Base-by-base conservation (phyloP, 2,113 vertebrate genomes). In the Limnothrissa miodon region DNA sequence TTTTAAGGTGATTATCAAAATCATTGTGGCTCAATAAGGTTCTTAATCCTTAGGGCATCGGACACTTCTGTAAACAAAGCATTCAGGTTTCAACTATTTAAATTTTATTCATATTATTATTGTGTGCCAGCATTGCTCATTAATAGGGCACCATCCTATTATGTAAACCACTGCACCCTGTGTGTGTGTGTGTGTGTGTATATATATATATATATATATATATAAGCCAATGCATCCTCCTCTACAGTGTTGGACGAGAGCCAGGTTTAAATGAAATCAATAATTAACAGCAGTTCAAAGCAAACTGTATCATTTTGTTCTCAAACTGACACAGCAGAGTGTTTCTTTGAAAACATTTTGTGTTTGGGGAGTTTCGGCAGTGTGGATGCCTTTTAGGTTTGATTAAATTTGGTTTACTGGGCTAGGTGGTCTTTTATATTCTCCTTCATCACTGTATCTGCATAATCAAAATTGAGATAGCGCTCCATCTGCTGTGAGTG, bases 391-490 rank as follows among this genome's bases (percentile, higher is more conserved):
- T 44, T 81, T 33, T 56, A n/a, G 80, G 70, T 90, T 90, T 90
- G 90, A 91, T 92, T 89, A 86, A 88, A 78, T 87, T 89, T 87
- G 81, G 84, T 90, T 90, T 87, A 83, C 85, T 48, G 78, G 87
- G 86, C 81, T 89, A 83, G 23, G 66, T 59, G 44, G 80, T 62
- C 42, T 86, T 15, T 83, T 42, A 82, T 78, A 82, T 80, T 42
- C 81, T 80, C 33, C 62, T 33, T 79, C 21, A 85, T 83, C 87
- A 5, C 53, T 56, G 19, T 56, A 21, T 79, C 45, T 83, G n/a
- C 84, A 86, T 87, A 88, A 89, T 91, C 89, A 86, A 89, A 84
- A 62, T 87, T 86, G 78, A 74, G 48, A n/a, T 70, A 62, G 66
- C 51, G 25, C 80, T 81, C 66, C 8, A 23, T 83, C 79, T 81